Evolutionary conservation across 2,113 vertebrate genomes (phyloP).

Genomic region (Hippocampus zosterae): DNA sequence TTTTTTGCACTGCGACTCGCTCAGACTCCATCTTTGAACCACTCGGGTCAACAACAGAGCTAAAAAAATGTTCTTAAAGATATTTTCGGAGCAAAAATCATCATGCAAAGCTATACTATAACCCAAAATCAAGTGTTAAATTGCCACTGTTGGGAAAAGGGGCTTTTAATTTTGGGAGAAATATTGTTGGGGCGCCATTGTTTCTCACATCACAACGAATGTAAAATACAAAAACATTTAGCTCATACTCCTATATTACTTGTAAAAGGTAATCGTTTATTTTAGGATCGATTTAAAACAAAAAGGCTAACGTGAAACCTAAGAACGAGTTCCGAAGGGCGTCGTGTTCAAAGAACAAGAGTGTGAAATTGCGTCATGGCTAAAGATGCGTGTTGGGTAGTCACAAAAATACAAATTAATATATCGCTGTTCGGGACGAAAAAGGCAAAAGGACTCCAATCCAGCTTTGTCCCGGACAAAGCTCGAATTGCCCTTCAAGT

Average conservation of each 20-base stretch:
- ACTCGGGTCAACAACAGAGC: neutral
- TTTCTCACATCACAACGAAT: neutral
- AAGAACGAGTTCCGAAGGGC: neutral
- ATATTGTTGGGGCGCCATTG: neutral
- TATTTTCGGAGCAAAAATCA: neutral
- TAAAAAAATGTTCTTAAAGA: neutral
- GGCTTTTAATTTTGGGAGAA: neutral
- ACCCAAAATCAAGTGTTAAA: neutral
- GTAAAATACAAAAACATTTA: neutral
- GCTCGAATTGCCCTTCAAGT: neutral
- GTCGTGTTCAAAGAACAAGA: neutral
- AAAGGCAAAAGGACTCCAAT: neutral
- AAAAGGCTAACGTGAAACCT: neutral
- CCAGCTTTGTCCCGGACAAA: neutral
- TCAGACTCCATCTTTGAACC: conserved; percentile 60
- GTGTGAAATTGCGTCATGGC: neutral
- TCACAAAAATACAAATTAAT: neutral
- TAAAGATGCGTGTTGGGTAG: too few relatives aligned
- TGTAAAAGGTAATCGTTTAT: neutral
- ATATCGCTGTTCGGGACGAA: neutral
- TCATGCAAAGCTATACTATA: neutral
- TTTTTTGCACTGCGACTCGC: conserved; percentile 26
- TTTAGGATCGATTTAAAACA: neutral
- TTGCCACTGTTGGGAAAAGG: neutral
- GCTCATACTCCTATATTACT: neutral